Conservation (phyloP, 2,888 invertebrate species). For the Drepana falcataria region DNA sequence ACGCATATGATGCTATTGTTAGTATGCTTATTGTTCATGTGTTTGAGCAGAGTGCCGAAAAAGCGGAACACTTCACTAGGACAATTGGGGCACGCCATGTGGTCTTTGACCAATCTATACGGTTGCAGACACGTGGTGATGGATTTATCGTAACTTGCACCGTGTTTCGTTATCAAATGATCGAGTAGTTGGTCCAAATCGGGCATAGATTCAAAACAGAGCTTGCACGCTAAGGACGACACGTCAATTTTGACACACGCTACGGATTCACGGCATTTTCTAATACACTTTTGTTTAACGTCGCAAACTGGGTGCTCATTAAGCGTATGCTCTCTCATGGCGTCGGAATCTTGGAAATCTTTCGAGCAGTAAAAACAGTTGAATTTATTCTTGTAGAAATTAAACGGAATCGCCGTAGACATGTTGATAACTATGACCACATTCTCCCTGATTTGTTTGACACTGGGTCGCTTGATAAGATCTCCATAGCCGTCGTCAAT, state of each 20-base stretch:
- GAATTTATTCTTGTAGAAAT: slow-evolving; percentile 69
- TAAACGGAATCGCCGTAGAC: slow-evolving; percentile 71
- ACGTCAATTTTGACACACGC: slow-evolving; percentile 69
- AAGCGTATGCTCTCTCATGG: slow-evolving; percentile 60
- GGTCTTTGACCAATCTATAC: slow-evolving; percentile 58
- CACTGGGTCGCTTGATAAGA: slow-evolving; percentile 49
- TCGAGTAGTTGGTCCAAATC: slow-evolving; percentile 56
- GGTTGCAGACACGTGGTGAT: slow-evolving; percentile 67
- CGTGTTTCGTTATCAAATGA: slow-evolving; percentile 59
- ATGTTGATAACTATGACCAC: slow-evolving; percentile 65
- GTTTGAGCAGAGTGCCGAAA: slow-evolving; percentile 66
- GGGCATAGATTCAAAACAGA: slow-evolving; percentile 57
- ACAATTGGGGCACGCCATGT: slow-evolving; percentile 64
- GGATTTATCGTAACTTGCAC: slow-evolving; percentile 61
- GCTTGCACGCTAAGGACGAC: slow-evolving; percentile 57
- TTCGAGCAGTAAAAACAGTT: slow-evolving; percentile 71
- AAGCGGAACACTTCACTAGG: slow-evolving; percentile 59
- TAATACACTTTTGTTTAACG: slow-evolving; percentile 60
- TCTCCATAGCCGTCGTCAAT: slow-evolving; percentile 51
- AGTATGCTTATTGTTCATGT: slow-evolving; percentile 66
- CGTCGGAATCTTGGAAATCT: slow-evolving; percentile 63
- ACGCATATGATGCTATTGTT: slow-evolving; percentile 70
- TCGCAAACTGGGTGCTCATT: slow-evolving; percentile 62
- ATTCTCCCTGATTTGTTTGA: slow-evolving; percentile 64
- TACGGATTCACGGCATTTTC: slow-evolving; percentile 64